Conservation (phyloP, 1,140 invertebrate genomes). For the Aporrectodea caliginosa region DNA sequence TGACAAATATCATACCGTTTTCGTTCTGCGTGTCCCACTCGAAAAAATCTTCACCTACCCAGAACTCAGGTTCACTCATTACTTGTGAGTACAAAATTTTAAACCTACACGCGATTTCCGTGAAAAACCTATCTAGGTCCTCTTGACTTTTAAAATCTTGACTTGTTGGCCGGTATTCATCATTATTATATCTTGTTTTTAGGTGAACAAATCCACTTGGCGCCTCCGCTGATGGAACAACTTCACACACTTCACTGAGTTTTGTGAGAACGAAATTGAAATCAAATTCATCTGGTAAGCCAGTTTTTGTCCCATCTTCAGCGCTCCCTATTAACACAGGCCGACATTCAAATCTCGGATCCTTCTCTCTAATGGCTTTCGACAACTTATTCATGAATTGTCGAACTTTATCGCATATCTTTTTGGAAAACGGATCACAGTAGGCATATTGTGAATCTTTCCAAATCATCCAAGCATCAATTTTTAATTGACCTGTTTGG, state of each 20-base stretch:
- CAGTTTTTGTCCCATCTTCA: neutral
- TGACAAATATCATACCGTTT: neutral
- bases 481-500: neutral
- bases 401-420: neutral
- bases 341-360: neutral
- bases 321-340: neutral
- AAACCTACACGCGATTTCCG: neutral
- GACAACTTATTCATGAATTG: neutral
- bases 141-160: neutral
- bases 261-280: neutral
- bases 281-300: neutral
- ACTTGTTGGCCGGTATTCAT: neutral
- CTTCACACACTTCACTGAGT: neutral
- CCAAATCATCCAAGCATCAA: neutral
- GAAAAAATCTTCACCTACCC: neutral
- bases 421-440: neutral
- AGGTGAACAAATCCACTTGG: neutral
- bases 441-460: neutral
- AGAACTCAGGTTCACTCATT: neutral
- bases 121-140: neutral
- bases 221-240: neutral
- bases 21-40: neutral
- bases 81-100: neutral
- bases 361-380: neutral
- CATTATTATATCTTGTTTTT: no score